These are phyloP conservation scores for Hydrochoerus hydrochaeris DNA, from an alignment of 2,113 vertebrate species.

Conservation along the genomic window DNA sequence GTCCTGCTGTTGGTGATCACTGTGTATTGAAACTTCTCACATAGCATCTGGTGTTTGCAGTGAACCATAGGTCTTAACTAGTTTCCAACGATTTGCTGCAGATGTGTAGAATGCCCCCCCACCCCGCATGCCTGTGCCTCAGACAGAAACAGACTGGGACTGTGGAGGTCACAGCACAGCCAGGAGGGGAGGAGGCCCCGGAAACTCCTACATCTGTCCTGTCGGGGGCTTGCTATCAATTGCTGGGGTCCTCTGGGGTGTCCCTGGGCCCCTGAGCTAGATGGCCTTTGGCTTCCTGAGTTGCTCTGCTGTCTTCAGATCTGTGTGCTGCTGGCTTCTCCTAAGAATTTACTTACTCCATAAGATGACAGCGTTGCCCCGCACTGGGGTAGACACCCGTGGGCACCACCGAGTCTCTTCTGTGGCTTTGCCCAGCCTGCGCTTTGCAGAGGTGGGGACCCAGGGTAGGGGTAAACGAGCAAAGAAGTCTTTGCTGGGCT, in stretches of 20 bases:
- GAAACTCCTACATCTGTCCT: not conserved
- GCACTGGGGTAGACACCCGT: not conserved
- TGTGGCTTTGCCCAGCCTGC: not conserved
- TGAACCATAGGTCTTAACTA: not conserved
- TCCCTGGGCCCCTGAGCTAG: not conserved
- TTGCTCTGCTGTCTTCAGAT: not conserved
- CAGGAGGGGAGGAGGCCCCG: not conserved
- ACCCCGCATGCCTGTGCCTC: not conserved
- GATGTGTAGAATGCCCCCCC: not conserved
- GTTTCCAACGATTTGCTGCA: not conserved
- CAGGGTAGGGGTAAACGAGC: not conserved
- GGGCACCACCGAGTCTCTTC: not conserved
- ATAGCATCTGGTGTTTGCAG: not conserved
- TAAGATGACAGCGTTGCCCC: not conserved
- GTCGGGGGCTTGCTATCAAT: not conserved
- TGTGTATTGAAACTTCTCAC: not conserved
- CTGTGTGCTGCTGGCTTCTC: not conserved
- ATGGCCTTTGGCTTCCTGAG: rapidly evolving
- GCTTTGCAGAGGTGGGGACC: not conserved
- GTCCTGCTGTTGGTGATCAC: not conserved
- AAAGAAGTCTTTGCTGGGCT: not conserved
- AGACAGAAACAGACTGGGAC: not conserved
- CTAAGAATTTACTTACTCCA: not conserved
- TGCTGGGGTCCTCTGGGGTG: not conserved
- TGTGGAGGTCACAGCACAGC: not conserved